Conservation (phyloP, 2,888 invertebrate species). For the Melinaea menophilus region DNA sequence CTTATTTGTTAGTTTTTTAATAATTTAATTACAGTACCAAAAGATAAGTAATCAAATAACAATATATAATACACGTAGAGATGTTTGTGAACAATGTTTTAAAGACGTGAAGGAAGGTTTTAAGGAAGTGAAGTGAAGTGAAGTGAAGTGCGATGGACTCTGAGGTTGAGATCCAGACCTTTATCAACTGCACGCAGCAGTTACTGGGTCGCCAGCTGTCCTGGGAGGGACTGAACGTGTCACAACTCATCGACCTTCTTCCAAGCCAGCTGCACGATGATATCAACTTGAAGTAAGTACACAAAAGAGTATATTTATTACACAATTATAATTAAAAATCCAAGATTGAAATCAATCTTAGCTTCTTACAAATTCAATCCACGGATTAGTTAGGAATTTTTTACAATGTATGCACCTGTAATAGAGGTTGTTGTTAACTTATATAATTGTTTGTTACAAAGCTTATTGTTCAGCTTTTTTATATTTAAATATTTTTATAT, state of each 20-base stretch:
- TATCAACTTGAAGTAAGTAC: constrained; percentile 66
- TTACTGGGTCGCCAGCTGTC: constrained; percentile 53
- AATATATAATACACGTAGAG: constrained; percentile 22
- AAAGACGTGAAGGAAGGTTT: constrained; percentile 13
- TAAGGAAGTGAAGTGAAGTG: too few species aligned
- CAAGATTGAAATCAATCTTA: neutral
- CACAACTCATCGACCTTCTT: constrained; percentile 51
- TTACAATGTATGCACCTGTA: too few species aligned
- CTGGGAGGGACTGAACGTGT: constrained; percentile 63
- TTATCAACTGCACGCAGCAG: constrained; percentile 70
- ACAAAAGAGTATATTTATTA: neutral
- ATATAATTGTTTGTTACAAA: too few species aligned
- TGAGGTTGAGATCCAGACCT: constrained; percentile 51
- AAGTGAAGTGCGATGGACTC: too few species aligned
- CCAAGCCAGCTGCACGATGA: constrained; percentile 50
- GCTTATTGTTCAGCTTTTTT: too few species aligned
- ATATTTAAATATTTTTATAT: too few species aligned
- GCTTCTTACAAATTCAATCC: neutral
- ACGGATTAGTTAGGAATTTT: too few species aligned
- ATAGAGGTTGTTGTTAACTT: too few species aligned
- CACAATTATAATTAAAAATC: neutral
- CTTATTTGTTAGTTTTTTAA: too few species aligned
- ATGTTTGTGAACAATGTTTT: constrained; percentile 29
- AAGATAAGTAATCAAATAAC: too few species aligned
- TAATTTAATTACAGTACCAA: too few species aligned